Percentiles rank a stretch among this genome's conserved stretches.
phyloP scores from a whole-genome alignment of 37 sponge, comb jelly and placozoan genomes.

The Aphrocallistes beatrix region DNA sequence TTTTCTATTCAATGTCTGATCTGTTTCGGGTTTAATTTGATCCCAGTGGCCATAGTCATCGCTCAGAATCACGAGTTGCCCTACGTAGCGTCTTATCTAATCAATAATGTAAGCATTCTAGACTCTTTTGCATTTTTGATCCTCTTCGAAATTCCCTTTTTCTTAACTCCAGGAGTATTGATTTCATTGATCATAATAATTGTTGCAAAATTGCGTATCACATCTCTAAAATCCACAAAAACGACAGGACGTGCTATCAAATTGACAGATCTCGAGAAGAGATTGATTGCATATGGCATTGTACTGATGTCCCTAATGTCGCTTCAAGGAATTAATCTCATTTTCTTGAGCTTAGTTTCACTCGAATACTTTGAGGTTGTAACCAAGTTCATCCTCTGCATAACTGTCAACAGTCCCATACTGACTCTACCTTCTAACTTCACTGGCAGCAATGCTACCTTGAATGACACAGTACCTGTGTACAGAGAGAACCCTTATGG shows the following conservation, averaged over 20 bases:
- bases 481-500: background rate
- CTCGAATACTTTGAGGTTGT: background rate
- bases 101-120: background rate
- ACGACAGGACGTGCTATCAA: background rate
- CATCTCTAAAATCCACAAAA: background rate
- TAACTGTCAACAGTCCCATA: background rate
- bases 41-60: background rate
- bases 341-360: background rate
- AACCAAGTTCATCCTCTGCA: background rate
- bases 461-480: background rate
- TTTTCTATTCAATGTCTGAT: background rate
- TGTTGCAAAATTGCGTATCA: background rate
- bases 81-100: background rate
- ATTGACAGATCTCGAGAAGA: background rate
- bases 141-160: background rate
- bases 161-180: background rate
- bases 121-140: background rate
- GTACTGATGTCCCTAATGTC: background rate
- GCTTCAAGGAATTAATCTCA: background rate
- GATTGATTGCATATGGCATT: background rate
- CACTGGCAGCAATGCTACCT: background rate
- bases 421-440: background rate
- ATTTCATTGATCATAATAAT: background rate
- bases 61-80: background rate
- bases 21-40: background rate